These are phyloP conservation scores for Mirounga angustirostris DNA, from an alignment of 2,113 vertebrate genomes.

Conservation along the genomic window DNA sequence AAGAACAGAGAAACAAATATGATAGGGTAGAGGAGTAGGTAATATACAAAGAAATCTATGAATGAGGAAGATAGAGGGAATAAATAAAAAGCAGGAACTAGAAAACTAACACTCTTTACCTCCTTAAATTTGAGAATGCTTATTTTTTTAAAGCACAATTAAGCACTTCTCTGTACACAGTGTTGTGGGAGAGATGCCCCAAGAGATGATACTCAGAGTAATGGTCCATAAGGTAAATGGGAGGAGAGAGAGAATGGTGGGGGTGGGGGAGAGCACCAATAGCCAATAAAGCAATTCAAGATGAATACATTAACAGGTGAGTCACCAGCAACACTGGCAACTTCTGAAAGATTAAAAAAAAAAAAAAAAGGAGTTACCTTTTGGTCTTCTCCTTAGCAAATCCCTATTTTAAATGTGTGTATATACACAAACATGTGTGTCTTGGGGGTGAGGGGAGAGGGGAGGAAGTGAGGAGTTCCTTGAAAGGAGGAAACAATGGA, in stretches of 20 bases:
- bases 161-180: neutral
- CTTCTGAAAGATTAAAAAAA: neutral
- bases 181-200: neutral
- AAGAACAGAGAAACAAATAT: neutral
- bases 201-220: neutral
- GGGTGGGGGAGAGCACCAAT: rapidly evolving
- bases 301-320: neutral
- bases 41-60: constrained; percentile 22
- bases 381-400: neutral
- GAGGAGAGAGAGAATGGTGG: rapidly evolving
- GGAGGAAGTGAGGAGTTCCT: neutral
- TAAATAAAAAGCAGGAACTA: constrained; percentile 3
- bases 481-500: neutral
- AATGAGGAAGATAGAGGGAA: neutral
- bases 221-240: neutral
- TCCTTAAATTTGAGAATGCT: neutral
- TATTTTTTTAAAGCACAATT: neutral
- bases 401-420: neutral
- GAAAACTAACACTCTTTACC: neutral
- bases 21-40: neutral
- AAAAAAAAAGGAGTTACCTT: neutral
- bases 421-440: neutral
- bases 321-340: neutral
- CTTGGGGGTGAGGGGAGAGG: neutral
- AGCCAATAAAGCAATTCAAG: neutral